Base-by-base conservation (phyloP, 1,140 invertebrate genomes). In the Tetragonula clypearis region DNA sequence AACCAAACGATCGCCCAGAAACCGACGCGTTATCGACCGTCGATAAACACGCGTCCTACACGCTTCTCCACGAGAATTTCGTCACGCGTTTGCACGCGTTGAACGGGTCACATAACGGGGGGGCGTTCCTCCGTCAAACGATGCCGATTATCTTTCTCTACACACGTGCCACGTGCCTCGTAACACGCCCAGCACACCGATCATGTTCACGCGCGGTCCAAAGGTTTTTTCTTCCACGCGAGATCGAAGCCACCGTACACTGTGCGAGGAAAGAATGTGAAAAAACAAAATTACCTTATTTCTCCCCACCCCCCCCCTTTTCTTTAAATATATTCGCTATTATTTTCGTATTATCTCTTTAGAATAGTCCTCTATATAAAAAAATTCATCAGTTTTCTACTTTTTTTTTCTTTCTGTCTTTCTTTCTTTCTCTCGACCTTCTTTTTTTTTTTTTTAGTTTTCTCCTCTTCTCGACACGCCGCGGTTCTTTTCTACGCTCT, bases 301-400 rank as follows among this genome's bases (percentile, higher is more conserved):
- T 80, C 60, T 49, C 2, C 41, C 0, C 41, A 8, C 41, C 41
- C 41, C 4, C 5, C 4, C 41, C 41, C 3, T 41, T 41, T 49
- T 49, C 9, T 49, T 49, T 49, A 8, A 49, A 49, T 53, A 35
- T 26, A n/a, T 56, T 49, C 78, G 23, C 71, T 87, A 74, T 87
- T 87, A 74, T 35, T 65, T 78, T 66, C 41, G 26, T 75, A 30
- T 60, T 23, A 55, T 19, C 58, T 69, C 56, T 41, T 60, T 23
- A 35, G n/a, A 71, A 60, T 80, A 49, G 49, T 77, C 66, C 9
- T 53, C 82, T 79, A 79, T 79, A 79, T 79, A 73, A 80, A 84
- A 77, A 84, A 84, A 84, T 72, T 58, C 69, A 58, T 79, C 76
- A 8, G 49, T 60, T 80, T 62, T 14, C 82, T 84, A 79, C 69